Base-by-base conservation (phyloP, 2,113 vertebrate species). In the Toxotes chatareus region DNA sequence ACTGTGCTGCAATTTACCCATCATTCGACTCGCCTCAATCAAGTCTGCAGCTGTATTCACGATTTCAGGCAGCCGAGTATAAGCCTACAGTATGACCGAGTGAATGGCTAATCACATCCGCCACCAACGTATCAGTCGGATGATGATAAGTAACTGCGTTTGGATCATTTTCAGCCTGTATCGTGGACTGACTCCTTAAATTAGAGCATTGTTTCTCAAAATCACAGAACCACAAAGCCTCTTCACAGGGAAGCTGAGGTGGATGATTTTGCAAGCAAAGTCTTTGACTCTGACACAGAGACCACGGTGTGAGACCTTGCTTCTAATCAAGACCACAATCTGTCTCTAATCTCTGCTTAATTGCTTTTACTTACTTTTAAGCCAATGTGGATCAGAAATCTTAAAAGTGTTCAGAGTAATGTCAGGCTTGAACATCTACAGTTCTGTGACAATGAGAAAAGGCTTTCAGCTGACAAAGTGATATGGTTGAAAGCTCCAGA, bases 61-160 rank as follows among this genome's bases (percentile, higher is more conserved):
- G 19, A 32, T 55, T 31, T 65, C 27, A 67, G 75, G 73, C 16
- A 57, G 57, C 36, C 11, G 76, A 60, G 19, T 42, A 27, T 36
- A 68, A 13, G 13, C 46, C 66, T 60, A 38, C n/a, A 78, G 23
- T 49, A 60, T 76, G 51, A 86, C 49, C 5, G 80, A 67, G 59
- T 84, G 56, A 90, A 83, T 73, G 55, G 56, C 53, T 84, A 88
- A 85, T 86, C 83, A 82, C 51, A 70, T 88, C 51, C 11, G 27
- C 77, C 62, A 62, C 51, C 63, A 67, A 67, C 16, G 7, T 66
- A 40, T 85, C 59, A 82, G 55, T 49, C 16, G 2, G 40, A 49
- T 51, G 73, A 67, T 88, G 67, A 86, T 85, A 46, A 84, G 55
- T 42, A 55, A 70, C 49, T 38, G 55, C 8, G 17, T 69, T 44